Base-by-base conservation (phyloP, 2,888 invertebrate species). In the Phytoseiulus persimilis region DNA sequence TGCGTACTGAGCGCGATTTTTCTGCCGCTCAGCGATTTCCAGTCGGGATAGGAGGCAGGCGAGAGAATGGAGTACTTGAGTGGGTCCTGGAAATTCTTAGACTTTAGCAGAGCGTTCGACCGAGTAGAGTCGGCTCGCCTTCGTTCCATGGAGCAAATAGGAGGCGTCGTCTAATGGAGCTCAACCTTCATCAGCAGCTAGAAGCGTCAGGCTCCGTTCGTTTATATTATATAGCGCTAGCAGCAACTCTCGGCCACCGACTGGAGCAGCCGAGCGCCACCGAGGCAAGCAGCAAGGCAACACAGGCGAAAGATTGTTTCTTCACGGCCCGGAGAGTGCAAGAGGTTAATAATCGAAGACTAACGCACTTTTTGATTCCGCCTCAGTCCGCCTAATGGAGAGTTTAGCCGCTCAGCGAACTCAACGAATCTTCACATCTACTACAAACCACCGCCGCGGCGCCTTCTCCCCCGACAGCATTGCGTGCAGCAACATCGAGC, bases 91-190 rank as follows among this genome's bases (percentile, higher is more conserved):
- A 65, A 65, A 65, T 65, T 65, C 65, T 65, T 23, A 65, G 65
- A 65, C 65, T 28, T 65, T 65, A 14, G 65, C 65, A 65, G 65
- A 28, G 28, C 65, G 65, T 65, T 65, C 65, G 65, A 65, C 28
- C 65, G 65, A 65, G 65, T 65, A 23, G 14, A 28, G 65, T 28
- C 65, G 65, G 65, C 14, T 65, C 65, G 65, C 65, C 65, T 65
- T 28, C 65, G 65, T 65, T 65, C 65, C 65, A 65, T 65, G 65
- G 65, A 65, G 65, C 65, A 65, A 65, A 65, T 65, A 65, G 65
- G 65, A 65, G 65, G 65, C 65, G 65, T 65, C 65, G 65, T 65
- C 65, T 65, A 65, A 65, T 65, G 65, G 65, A 65, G 65, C 65
- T 65, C 65, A 65, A 14, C 65, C 65, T 65, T 65, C 65, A 65